Percentiles rank a stretch among this genome's conserved stretches.
Conservation (phyloP, 2,113 vertebrate genomes). For the Protomyctophum bolini region DNA sequence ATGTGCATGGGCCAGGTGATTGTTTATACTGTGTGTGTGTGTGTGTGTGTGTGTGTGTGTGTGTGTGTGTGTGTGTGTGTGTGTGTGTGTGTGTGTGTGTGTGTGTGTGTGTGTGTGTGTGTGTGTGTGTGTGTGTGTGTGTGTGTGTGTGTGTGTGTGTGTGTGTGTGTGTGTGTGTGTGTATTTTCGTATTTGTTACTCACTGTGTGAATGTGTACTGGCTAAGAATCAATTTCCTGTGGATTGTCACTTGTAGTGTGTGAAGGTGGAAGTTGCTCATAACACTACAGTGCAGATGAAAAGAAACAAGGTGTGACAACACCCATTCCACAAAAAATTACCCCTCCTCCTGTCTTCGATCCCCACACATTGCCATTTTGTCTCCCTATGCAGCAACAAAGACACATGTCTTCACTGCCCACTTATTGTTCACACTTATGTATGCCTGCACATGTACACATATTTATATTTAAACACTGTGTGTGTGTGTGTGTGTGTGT, state of each 20-base stretch:
- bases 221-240: slow-evolving; percentile 23
- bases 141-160: slow-evolving; percentile 6
- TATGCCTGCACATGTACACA: too few relatives aligned
- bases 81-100: background rate
- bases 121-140: background rate
- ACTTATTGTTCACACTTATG: too few relatives aligned
- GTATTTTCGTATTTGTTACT: background rate
- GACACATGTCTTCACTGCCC: too few relatives aligned
- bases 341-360: background rate
- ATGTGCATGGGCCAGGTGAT: slow-evolving; percentile 7
- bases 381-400: background rate
- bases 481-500: too few relatives aligned
- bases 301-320: background rate
- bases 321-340: background rate
- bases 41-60: background rate
- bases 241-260: slow-evolving; percentile 3
- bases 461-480: too few relatives aligned
- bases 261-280: slow-evolving; percentile 27
- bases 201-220: background rate
- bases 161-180: slow-evolving; percentile 4
- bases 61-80: too few relatives aligned
- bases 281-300: slow-evolving; percentile 12
- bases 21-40: background rate
- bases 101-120: slow-evolving; percentile 5
- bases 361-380: background rate